Evolutionary conservation across 2,888 invertebrate genomes (phyloP), one percentile per base, ranked within the genome.

Genomic region (Chymomyza caudatula): DNA sequence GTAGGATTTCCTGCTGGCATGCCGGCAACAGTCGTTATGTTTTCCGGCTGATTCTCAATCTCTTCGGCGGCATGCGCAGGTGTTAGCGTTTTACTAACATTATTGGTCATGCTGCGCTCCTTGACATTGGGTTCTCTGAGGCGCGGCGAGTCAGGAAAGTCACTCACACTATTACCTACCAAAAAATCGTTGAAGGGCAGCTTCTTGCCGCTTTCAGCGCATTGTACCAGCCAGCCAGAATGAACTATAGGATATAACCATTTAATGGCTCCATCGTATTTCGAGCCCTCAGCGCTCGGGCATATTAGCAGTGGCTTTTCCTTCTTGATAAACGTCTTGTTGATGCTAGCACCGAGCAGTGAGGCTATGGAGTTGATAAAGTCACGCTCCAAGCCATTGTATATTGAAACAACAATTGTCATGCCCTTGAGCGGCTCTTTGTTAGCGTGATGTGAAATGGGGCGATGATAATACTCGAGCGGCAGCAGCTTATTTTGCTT

Each of bases 291-390:
- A 0, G 96, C 92, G 0, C 92, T 91, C 4, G 94, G 93, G 72
- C 95, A 96, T 3, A 98, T 91, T 0, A 98, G 91, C 88, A 98
- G 95, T 0, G 98, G 97, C 0, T 94, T 95, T 0, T 94, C 94
- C 72, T 92, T 92, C 67, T 93, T 92, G 0, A 94, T 93, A 87
- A 96, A 94, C 55, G 92, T 93, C 75, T 95, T 94, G 85, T 94
- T 94, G 52, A 92, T 92, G n/a, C 56, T 70, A 2, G 96, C 97
- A 1, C 97, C 97, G 11, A 97, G 90, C 29, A 92, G 89, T 73
- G 93, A 92, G 1, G 95, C 94, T 44, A 97, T 89, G 42, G 93
- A 92, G 64, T 93, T 93, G 0, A 97, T 91, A 83, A 94, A 96
- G 20, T 92, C 92, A 23, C 96, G 91, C 90, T 97, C 96, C 6